phyloP scores from a whole-genome alignment of 1,140 invertebrate species.

The Pogonomyrmex barbatus region DNA sequence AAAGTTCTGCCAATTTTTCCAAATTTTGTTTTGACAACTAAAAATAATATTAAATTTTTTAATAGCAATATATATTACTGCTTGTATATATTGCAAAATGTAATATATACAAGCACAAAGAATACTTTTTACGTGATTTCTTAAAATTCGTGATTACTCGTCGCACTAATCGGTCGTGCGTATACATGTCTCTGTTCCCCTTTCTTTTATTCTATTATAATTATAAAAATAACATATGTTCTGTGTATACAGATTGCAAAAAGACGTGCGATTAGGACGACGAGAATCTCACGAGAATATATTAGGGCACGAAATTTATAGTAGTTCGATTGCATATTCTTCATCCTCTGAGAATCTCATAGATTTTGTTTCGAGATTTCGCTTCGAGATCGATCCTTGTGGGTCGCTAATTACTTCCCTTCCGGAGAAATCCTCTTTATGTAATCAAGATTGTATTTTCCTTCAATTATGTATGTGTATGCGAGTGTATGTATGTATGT shows the following conservation, averaged over 20 bases:
- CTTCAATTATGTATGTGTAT: conserved; percentile 8
- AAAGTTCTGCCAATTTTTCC: not conserved
- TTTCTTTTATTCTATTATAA: conserved; percentile 27
- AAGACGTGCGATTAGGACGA: conserved; percentile 8
- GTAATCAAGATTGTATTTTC: conserved; percentile 39
- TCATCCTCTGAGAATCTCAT: conserved; percentile 33
- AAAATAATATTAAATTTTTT: not conserved
- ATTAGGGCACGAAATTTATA: conserved; percentile 2
- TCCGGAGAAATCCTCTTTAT: conserved; percentile 7
- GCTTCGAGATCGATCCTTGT: conserved; percentile 15
- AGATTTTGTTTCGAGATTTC: not conserved
- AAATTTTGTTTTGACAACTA: not conserved
- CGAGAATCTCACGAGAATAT: conserved; percentile 5
- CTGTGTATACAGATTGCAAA: not conserved
- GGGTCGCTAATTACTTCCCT: conserved; percentile 15
- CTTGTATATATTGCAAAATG: not conserved
- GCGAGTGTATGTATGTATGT: conserved; percentile 15
- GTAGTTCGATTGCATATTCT: not conserved
- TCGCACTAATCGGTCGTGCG: not conserved
- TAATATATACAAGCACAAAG: not conserved
- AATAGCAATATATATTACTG: not conserved
- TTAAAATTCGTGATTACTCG: conserved; percentile 32
- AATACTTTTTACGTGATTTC: not conserved
- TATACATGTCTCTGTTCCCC: not conserved
- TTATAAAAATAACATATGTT: conserved; percentile 22